phyloP scores from a whole-genome alignment of 2,888 invertebrate genomes.

The Deilephila elpenor region DNA sequence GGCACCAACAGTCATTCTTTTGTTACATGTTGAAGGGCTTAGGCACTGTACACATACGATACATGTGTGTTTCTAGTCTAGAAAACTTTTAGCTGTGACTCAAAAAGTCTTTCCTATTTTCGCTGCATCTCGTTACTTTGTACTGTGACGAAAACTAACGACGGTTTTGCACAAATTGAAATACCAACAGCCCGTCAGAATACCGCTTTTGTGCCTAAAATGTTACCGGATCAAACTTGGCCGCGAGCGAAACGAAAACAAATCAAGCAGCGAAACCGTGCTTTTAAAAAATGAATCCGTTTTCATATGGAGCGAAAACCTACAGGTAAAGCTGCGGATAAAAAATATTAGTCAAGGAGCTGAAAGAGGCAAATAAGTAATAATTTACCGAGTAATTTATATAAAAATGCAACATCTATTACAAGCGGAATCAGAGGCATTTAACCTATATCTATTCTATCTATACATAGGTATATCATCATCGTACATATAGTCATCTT shows the following conservation, averaged over 20 bases:
- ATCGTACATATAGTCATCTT: no score
- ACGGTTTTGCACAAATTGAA: not conserved
- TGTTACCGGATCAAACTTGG: not conserved
- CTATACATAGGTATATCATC: no score
- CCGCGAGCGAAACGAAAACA: not conserved
- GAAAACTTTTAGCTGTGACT: conserved; percentile 8
- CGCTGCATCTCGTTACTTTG: not conserved
- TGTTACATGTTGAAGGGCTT: conserved; percentile 49
- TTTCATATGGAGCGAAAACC: not conserved
- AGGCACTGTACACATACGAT: conserved; percentile 31
- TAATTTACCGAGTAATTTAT: no score
- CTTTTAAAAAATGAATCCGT: not conserved
- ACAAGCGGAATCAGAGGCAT: no score
- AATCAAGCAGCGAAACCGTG: not conserved
- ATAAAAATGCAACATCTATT: no score
- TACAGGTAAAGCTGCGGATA: no score
- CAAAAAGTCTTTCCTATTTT: not conserved
- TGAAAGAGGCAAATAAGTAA: no score
- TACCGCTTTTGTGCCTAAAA: not conserved
- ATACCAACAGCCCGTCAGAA: not conserved
- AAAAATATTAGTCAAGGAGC: no score
- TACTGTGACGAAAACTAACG: not conserved
- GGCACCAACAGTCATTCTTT: conserved; percentile 50
- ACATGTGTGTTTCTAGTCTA: conserved; percentile 35
- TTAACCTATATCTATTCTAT: no score